These are phyloP conservation scores for Podotricha telesiphe DNA, from an alignment of 2,888 invertebrate genomes.

Conservation along the genomic window DNA sequence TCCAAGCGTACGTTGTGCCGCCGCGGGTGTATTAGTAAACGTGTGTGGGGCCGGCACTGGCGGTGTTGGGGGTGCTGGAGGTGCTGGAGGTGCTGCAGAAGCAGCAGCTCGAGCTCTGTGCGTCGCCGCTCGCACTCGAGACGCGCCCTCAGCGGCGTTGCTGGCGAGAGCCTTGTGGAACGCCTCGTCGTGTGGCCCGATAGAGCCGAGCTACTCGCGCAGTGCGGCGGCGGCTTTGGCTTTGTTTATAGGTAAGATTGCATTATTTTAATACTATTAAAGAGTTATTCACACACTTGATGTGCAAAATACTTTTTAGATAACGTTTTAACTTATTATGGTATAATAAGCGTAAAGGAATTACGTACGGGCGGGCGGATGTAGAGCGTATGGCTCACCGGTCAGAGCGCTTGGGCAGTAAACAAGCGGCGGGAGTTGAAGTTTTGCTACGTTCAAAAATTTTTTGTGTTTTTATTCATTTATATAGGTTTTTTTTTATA, in stretches of 20 bases:
- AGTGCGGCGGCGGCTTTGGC: conserved; percentile 58
- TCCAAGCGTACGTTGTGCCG: conserved; percentile 88
- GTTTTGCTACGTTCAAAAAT: too few species aligned
- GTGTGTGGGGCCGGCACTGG: conserved; percentile 83
- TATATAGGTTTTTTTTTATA: too few species aligned
- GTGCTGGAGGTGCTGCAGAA: conserved; percentile 49
- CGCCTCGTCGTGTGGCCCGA: conserved; percentile 60
- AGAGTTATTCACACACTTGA: too few species aligned
- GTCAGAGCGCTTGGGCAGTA: too few species aligned
- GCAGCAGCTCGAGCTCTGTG: conserved; percentile 69
- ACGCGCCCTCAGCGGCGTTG: conserved; percentile 57
- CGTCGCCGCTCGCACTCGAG: conserved; percentile 59
- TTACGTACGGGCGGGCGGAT: too few species aligned
- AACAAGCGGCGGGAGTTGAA: too few species aligned
- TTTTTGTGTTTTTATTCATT: too few species aligned
- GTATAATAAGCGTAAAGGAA: too few species aligned
- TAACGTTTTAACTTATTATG: too few species aligned
- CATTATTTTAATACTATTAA: too few species aligned
- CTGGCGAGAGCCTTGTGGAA: conserved; percentile 62
- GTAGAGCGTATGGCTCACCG: too few species aligned
- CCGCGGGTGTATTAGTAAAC: conserved; percentile 93
- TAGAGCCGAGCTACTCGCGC: conserved; percentile 55
- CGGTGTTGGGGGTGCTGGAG: conserved; percentile 53
- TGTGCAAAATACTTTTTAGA: too few species aligned
- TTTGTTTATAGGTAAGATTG: conserved; percentile 43